Conservation (phyloP, 2,888 invertebrate species). For the Baccha elongata region DNA sequence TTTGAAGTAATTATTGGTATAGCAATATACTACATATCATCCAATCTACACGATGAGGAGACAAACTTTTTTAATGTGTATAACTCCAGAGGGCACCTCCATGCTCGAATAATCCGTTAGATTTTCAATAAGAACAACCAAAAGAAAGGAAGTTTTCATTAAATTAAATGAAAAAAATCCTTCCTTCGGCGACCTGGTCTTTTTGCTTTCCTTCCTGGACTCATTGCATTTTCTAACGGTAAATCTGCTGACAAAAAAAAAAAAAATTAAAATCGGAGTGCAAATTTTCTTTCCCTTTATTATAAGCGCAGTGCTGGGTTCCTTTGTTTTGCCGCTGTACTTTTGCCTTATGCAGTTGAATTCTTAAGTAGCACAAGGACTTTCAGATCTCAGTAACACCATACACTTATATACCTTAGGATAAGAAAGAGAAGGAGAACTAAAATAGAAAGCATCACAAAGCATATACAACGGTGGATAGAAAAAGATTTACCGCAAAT, state of each 20-base stretch:
- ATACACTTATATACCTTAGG: not conserved
- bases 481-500: constrained; percentile 66
- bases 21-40: too few relatives aligned
- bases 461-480: constrained; percentile 6
- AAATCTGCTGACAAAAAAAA: constrained; percentile 9
- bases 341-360: constrained; percentile 69
- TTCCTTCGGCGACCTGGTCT: constrained; percentile 15
- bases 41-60: not conserved
- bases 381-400: constrained; percentile 23
- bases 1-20: too few relatives aligned
- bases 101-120: too few relatives aligned
- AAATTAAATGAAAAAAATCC: constrained; percentile 68
- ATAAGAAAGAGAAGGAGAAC: not conserved
- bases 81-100: too few relatives aligned
- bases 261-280: constrained; percentile 39
- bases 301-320: constrained; percentile 37
- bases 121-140: constrained; percentile 18
- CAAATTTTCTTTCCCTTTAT: constrained; percentile 54
- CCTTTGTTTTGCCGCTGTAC: constrained; percentile 54
- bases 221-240: constrained; percentile 35
- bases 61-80: too few relatives aligned
- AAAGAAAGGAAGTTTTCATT: constrained; percentile 52
- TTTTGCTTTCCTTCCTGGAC: constrained; percentile 19
- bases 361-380: constrained; percentile 71
- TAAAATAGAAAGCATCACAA: constrained; percentile 4